A percentile compares a stretch with the other conserved stretches of the same genome.
These are phyloP conservation scores for Geophilus truncorum DNA, from an alignment of 2,888 invertebrate genomes.

Conservation along the genomic window DNA sequence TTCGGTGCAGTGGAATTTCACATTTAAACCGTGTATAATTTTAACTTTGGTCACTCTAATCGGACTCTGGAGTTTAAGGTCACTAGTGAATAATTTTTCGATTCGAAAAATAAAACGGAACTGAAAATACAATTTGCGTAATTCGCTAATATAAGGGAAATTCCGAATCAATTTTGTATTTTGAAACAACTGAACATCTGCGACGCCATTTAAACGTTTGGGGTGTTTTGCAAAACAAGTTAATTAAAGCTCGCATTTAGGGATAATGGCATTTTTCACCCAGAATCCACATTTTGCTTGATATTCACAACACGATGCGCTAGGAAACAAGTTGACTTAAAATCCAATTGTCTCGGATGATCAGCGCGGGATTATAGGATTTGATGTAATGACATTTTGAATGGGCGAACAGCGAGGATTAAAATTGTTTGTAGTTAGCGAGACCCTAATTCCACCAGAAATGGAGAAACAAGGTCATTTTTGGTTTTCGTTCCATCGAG, in stretches of 20 bases:
- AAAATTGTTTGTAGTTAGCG: neutral
- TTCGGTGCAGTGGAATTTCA: too few relatives aligned
- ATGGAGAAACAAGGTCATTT: neutral
- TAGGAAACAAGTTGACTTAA: neutral
- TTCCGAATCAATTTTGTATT: neutral
- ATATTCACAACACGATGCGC: neutral
- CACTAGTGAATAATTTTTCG: too few relatives aligned
- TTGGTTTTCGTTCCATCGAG: neutral
- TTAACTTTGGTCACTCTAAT: too few relatives aligned
- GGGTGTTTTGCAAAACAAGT: too few relatives aligned
- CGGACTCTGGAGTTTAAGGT: too few relatives aligned
- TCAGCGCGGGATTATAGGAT: neutral
- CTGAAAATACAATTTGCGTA: neutral
- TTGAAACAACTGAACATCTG: neutral
- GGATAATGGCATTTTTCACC: neutral
- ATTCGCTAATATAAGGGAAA: neutral
- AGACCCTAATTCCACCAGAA: neutral
- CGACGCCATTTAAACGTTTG: too few relatives aligned
- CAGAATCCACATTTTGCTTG: neutral
- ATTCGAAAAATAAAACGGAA: neutral
- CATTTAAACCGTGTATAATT: too few relatives aligned
- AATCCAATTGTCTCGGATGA: neutral
- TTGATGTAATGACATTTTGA: neutral
- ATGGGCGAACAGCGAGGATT: neutral
- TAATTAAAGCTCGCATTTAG: too few relatives aligned